Percentiles rank a stretch among this genome's conserved stretches.
These are phyloP conservation scores for Thymelicus sylvestris DNA, from an alignment of 2,888 invertebrate genomes.

Conservation along the genomic window DNA sequence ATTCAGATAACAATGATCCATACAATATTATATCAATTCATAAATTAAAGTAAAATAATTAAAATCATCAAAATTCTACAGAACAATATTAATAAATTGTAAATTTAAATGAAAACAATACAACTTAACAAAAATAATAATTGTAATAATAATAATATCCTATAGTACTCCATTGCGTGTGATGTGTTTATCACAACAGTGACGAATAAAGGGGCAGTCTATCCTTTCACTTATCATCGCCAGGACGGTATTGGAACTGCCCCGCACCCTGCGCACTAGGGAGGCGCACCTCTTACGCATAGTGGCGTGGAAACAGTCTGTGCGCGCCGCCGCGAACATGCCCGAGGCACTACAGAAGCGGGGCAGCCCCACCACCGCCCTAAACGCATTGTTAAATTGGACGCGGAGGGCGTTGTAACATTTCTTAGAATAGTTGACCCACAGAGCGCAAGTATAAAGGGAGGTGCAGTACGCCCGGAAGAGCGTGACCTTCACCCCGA, in stretches of 20 bases:
- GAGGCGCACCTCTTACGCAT: slow-evolving; percentile 8
- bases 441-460: slow-evolving; percentile 18
- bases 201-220: background rate
- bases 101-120: no score
- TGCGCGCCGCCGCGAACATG: slow-evolving; percentile 24
- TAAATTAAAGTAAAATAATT: no score
- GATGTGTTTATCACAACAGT: no score
- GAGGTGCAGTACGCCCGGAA: slow-evolving; percentile 29
- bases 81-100: no score
- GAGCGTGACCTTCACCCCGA: slow-evolving; percentile 19
- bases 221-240: background rate
- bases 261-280: background rate
- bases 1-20: no score
- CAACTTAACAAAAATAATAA: no score
- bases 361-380: slow-evolving; percentile 27
- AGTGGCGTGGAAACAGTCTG: background rate
- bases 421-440: background rate
- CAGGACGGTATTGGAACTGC: slow-evolving; percentile 14
- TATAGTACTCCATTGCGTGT: no score
- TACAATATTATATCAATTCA: no score
- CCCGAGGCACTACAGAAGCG: slow-evolving; percentile 30
- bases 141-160: no score
- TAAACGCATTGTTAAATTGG: slow-evolving; percentile 35
- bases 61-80: no score
- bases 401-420: slow-evolving; percentile 21